These are phyloP conservation scores for Ypsolopha scabrella DNA, from an alignment of 2,888 invertebrate species.

Conservation along the genomic window DNA sequence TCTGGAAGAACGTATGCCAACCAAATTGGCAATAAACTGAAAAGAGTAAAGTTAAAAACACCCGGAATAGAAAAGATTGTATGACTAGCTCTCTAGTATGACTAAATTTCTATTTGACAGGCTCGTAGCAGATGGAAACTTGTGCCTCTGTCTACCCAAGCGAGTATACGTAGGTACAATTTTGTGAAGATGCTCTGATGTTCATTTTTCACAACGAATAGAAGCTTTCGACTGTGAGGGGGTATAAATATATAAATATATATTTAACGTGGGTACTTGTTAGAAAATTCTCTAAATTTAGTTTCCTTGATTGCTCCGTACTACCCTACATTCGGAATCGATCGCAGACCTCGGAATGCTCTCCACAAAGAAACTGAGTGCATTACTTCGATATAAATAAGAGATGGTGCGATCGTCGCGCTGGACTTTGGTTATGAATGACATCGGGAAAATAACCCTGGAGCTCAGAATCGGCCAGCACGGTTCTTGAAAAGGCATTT, in stretches of 20 bases:
- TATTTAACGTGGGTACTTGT: neutral
- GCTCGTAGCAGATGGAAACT: no score
- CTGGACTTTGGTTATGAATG: slow-evolving; percentile 19
- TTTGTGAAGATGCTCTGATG: no score
- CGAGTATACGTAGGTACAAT: no score
- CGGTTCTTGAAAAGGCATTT: neutral
- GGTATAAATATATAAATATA: neutral
- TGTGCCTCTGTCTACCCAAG: no score
- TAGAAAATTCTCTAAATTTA: neutral
- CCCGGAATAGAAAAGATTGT: no score
- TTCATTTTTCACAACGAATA: no score
- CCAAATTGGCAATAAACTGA: no score
- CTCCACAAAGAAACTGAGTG: neutral
- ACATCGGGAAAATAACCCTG: slow-evolving; percentile 11
- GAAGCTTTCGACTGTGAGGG: neutral
- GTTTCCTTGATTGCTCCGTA: neutral
- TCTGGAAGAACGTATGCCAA: no score
- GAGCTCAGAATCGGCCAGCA: neutral
- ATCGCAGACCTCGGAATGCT: no score
- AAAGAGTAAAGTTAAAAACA: no score
- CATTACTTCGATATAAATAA: slow-evolving; percentile 5
- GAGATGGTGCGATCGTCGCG: neutral
- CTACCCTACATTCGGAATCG: neutral
- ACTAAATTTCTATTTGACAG: no score
- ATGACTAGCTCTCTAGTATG: no score